Evolutionary conservation across 1,140 invertebrate genomes (phyloP).

Genomic region (Condylostylus longicornis): DNA sequence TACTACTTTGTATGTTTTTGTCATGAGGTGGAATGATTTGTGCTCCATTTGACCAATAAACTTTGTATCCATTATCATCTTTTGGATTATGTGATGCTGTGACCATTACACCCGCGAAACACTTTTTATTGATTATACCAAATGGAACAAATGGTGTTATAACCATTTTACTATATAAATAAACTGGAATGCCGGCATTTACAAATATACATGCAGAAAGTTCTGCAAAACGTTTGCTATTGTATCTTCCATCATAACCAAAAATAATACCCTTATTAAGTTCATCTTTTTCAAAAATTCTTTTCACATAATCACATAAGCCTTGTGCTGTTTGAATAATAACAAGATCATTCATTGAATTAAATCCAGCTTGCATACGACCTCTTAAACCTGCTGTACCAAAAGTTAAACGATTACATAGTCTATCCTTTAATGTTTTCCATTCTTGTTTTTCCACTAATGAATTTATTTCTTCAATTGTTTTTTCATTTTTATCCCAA

Average conservation of each 20-base stretch:
- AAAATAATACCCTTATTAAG: constrained; percentile 63
- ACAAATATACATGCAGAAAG: constrained; percentile 75
- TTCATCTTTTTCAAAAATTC: constrained; percentile 33
- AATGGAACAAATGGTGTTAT: constrained; percentile 92
- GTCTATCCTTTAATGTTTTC: constrained; percentile 37
- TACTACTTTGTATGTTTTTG: constrained; percentile 67
- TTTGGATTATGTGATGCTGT: constrained; percentile 99
- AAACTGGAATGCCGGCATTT: constrained; percentile 60
- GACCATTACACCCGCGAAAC: constrained; percentile 79
- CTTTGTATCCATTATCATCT: constrained; percentile 98
- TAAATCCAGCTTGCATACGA: constrained; percentile 82
- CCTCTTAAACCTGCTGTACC: constrained; percentile 85
- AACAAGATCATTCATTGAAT: constrained; percentile 93
- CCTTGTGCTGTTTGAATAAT: constrained; percentile 94
- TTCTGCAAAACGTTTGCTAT: constrained; percentile 87
- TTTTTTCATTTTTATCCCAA: constrained; percentile 40
- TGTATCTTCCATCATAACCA: constrained; percentile 90
- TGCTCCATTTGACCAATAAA: constrained; percentile 90
- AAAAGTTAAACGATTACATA: constrained; percentile 56
- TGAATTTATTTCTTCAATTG: constrained; percentile 34
- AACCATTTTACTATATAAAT: constrained; percentile 63
- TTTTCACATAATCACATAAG: constrained; percentile 60
- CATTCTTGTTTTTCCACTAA: constrained; percentile 36
- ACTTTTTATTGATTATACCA: constrained; percentile 50
- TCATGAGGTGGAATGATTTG: constrained; percentile 92